Evolutionary conservation across 2,113 vertebrate genomes (phyloP).

Genomic region (Anas platyrhynchos): DNA sequence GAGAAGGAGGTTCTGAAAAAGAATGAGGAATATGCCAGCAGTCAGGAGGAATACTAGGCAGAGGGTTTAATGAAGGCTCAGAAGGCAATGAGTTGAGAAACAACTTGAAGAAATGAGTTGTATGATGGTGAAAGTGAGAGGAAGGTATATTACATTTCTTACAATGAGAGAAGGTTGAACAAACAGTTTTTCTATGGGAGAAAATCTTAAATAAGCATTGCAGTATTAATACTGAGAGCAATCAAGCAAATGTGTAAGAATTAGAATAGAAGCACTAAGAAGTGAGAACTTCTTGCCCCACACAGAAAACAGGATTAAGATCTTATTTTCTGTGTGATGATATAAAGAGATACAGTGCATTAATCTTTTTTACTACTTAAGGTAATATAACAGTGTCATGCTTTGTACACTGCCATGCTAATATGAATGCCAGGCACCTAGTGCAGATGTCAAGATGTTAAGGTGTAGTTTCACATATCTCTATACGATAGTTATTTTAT

Average conservation of each 20-base stretch:
- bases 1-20: not conserved
- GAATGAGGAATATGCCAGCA: not conserved
- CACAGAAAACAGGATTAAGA: constrained; percentile 18
- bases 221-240: not conserved
- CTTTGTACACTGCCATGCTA: not conserved
- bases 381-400: not conserved
- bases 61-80: not conserved
- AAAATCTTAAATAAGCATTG: not conserved
- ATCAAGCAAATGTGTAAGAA: not conserved
- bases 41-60: not conserved
- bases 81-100: not conserved
- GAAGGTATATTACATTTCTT: not conserved
- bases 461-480: not conserved
- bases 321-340: constrained; percentile 22
- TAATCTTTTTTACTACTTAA: constrained; percentile 44
- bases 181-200: not conserved
- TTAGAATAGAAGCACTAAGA: constrained; percentile 2
- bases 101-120: not conserved
- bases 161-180: not conserved
- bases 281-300: not conserved
- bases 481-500: not conserved
- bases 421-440: not conserved
- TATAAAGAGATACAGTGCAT: constrained; percentile 40
- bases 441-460: not conserved
- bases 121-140: not conserved